phyloP scores from a whole-genome alignment of 2,888 invertebrate species.

The Argyresthia goedartella region DNA sequence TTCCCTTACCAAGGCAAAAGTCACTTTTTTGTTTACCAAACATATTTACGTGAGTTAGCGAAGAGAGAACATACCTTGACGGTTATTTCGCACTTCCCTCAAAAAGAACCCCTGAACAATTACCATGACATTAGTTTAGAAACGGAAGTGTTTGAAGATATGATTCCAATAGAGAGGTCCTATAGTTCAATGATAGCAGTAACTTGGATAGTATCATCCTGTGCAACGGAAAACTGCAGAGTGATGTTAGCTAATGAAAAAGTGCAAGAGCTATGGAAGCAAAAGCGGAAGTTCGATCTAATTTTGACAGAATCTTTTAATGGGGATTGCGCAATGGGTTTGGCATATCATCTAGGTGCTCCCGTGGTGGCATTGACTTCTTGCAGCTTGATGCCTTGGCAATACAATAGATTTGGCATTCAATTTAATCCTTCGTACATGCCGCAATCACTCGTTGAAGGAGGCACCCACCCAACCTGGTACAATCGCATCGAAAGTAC shows the following conservation, averaged over 20 bases:
- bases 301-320: constrained; percentile 72
- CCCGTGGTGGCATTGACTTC: constrained; percentile 71
- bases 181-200: constrained; percentile 23
- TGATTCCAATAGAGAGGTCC: constrained; percentile 27
- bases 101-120: constrained; percentile 34
- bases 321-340: constrained; percentile 71
- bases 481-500: constrained; percentile 59
- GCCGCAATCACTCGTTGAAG: constrained; percentile 62
- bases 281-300: constrained; percentile 66
- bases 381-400: constrained; percentile 69
- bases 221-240: constrained; percentile 33
- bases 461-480: constrained; percentile 54
- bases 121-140: constrained; percentile 44
- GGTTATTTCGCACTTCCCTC: constrained; percentile 74
- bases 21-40: constrained; percentile 75
- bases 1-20: constrained; percentile 77
- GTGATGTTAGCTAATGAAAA: constrained; percentile 30
- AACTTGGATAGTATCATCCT: constrained; percentile 20
- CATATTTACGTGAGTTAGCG: constrained; percentile 69
- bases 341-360: constrained; percentile 65
- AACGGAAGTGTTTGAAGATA: constrained; percentile 27
- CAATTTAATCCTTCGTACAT: constrained; percentile 72
- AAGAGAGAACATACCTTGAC: constrained; percentile 75
- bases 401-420: constrained; percentile 64
- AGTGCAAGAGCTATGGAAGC: constrained; percentile 42